phyloP scores from a whole-genome alignment of 2,797 vertebrate genomes.

The Syngnathus rostellatus region DNA sequence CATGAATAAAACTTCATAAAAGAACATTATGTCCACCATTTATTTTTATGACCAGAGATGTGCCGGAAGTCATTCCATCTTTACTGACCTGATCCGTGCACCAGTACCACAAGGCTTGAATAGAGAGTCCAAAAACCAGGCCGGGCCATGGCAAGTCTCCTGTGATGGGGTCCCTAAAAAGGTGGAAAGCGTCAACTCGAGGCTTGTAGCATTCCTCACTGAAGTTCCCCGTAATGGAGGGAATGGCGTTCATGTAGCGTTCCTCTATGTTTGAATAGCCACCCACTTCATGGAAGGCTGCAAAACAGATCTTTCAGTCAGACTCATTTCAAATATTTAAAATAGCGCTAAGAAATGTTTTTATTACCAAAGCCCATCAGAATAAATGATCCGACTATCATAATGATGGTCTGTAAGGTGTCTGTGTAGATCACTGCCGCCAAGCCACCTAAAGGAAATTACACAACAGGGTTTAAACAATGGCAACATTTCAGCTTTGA shows the following conservation, averaged over 20 bases:
- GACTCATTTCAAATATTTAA: not conserved
- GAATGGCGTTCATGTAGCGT: slow-evolving; percentile 80
- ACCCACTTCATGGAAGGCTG: slow-evolving; percentile 73
- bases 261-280: slow-evolving; percentile 76
- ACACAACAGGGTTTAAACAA: slow-evolving; percentile 1
- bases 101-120: slow-evolving; percentile 87
- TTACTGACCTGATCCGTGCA: slow-evolving; percentile 86
- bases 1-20: not conserved
- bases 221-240: slow-evolving; percentile 38
- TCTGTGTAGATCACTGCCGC: slow-evolving; percentile 97
- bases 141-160: slow-evolving; percentile 92
- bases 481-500: not conserved
- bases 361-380: slow-evolving; percentile 85
- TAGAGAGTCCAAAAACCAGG: slow-evolving; percentile 76
- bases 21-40: not conserved
- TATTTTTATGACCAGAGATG: not conserved
- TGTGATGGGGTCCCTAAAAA: slow-evolving; percentile 74
- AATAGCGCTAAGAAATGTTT: not conserved
- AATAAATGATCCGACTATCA: slow-evolving; percentile 88
- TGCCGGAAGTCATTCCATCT: not conserved
- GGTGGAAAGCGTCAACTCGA: slow-evolving; percentile 77
- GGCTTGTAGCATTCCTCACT: slow-evolving; percentile 72
- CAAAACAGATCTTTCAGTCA: not conserved
- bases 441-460: slow-evolving; percentile 74
- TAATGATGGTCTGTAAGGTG: slow-evolving; percentile 86